A percentile compares a stretch with the other conserved stretches of the same genome.
These are phyloP conservation scores for Goniozus legneri DNA, from an alignment of 1,140 invertebrate genomes.

Conservation along the genomic window DNA sequence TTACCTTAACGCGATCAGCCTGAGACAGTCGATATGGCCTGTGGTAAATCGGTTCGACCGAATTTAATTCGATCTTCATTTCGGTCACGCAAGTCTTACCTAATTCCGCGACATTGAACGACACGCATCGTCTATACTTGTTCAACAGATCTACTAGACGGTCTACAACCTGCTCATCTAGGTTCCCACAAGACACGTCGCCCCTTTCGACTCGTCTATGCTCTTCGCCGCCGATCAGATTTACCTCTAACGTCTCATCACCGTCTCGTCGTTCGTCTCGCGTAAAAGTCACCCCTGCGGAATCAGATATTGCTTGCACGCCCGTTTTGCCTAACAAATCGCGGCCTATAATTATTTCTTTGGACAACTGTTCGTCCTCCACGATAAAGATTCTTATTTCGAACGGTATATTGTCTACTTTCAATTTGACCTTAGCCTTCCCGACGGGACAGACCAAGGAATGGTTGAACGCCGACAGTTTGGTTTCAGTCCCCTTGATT, in stretches of 20 bases:
- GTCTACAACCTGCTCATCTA: too few species aligned
- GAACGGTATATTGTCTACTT: constrained; percentile 3
- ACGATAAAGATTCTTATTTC: constrained; percentile 8
- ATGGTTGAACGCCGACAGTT: constrained; percentile 6
- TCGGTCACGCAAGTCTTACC: neutral
- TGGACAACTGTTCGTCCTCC: neutral
- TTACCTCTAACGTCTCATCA: too few species aligned
- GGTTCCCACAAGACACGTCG: too few species aligned
- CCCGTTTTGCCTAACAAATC: constrained; percentile 5
- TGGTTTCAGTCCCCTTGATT: constrained; percentile 1
- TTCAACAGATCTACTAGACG: neutral
- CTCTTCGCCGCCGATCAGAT: too few species aligned
- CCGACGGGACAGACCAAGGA: constrained; percentile 2
- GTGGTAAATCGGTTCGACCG: neutral
- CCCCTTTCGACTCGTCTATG: too few species aligned
- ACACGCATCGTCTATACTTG: neutral
- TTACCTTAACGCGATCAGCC: neutral
- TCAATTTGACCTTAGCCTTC: neutral
- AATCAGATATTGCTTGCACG: neutral
- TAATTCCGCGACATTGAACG: neutral
- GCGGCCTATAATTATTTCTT: constrained; percentile 10
- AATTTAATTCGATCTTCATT: neutral
- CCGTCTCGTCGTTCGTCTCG: too few species aligned
- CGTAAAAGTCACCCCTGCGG: neutral
- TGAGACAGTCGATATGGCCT: neutral